Conservation (phyloP, 2,113 vertebrate species). For the Calonectris borealis region DNA sequence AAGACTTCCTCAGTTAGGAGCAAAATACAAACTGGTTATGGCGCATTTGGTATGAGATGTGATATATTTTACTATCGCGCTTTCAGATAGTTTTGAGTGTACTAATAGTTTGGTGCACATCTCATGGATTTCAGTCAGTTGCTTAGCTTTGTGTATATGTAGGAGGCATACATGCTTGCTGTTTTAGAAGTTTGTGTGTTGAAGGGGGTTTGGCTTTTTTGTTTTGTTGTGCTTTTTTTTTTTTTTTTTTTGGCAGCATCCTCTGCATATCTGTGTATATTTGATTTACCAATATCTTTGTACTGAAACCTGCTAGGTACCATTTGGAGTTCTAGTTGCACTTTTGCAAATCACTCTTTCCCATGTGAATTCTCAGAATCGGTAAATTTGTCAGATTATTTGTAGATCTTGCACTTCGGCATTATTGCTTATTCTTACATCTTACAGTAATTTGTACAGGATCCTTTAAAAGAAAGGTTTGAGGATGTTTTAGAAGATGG, state of each 20-base stretch:
- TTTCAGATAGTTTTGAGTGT: background rate
- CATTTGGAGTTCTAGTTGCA: background rate
- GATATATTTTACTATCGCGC: background rate
- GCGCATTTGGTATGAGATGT: background rate
- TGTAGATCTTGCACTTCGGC: background rate
- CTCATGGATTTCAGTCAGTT: background rate
- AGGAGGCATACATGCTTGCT: background rate
- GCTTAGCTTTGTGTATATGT: background rate
- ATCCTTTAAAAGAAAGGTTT: background rate
- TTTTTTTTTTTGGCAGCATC: background rate
- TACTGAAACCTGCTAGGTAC: background rate
- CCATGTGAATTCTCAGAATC: background rate
- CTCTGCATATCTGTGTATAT: background rate
- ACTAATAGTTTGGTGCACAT: background rate
- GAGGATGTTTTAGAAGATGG: background rate
- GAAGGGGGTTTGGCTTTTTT: background rate
- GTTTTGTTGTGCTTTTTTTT: background rate
- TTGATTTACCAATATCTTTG: background rate
- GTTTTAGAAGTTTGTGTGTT: background rate
- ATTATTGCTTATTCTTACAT: background rate
- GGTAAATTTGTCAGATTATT: background rate
- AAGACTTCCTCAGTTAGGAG: background rate
- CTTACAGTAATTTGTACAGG: background rate
- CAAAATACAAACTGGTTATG: background rate
- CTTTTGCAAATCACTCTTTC: background rate